Evolutionary conservation across 2,113 vertebrate genomes (phyloP), one percentile per base, ranked within the genome.

Genomic region (Cricetomys ansorgei): DNA sequence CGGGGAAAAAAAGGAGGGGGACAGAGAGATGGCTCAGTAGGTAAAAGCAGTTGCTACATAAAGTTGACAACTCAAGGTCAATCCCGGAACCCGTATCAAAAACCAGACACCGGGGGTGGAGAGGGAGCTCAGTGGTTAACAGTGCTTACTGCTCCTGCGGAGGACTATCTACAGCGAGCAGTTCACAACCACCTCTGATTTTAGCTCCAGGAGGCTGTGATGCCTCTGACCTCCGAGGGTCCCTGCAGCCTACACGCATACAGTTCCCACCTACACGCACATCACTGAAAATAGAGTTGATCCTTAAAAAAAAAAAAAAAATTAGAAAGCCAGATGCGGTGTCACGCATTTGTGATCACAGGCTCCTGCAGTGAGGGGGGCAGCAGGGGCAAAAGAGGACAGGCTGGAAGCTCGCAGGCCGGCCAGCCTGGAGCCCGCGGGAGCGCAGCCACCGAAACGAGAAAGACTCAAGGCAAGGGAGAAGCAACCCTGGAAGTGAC

Each of bases 401-500:
- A 19, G 45, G 75, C 45, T 50, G 15, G 29, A 17, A 50, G 29
- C 75, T 48, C 15, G 13, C 27, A 34, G 25, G 48, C 29, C 75
- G 31, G 48, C 75, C 15, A 15, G 55, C 55, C 15, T 57, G 55
- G 7, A 73, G 53, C 10, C 79, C 40, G 34, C 34, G 27, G 37
- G 34, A 25, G 37, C 34, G 16, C 5, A 62, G 5, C 80, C n/a
- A 43, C 4, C 43, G 57, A 9, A 11, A 62, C 7, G 5, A 62
- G 11, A 27, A 40, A 19, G 73, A 21, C 31, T 53, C 79, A n/a
- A n/a, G 31, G 34, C 6, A 57, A 19, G 57, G 43, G 13, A 43
- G n/a, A 23, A 40, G 0, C 76, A 55, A 40, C 3, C 1, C n/a
- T 0, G 10, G n/a, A 40, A 43, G n/a, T 19, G n/a, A 62, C 9